A percentile compares a stretch with the other conserved stretches of the same genome.
Evolutionary conservation across 2,888 invertebrate species (phyloP).

Genomic region (Aelia acuminata): DNA sequence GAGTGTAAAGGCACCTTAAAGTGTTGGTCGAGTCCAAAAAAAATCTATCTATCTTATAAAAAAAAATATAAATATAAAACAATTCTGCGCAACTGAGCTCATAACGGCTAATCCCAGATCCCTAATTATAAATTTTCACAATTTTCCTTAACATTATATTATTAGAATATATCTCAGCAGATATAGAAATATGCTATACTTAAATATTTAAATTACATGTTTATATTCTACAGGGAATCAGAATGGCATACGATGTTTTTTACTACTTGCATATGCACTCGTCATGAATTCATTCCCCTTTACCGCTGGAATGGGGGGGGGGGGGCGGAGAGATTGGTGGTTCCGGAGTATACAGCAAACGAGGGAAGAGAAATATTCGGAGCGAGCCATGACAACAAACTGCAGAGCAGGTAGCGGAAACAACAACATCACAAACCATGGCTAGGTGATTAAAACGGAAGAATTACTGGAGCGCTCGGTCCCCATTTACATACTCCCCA

Average conservation of each 20-base stretch:
- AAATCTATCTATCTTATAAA: too few relatives aligned
- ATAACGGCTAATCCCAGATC: too few relatives aligned
- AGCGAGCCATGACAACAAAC: not conserved
- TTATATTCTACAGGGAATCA: too few relatives aligned
- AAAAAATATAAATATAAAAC: too few relatives aligned
- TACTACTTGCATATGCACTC: not conserved
- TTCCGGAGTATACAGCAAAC: not conserved
- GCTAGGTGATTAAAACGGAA: conserved; percentile 28
- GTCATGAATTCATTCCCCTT: not conserved
- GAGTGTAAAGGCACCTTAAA: too few relatives aligned
- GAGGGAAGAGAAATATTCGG: not conserved
- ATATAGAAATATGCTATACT: too few relatives aligned
- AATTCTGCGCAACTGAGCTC: too few relatives aligned
- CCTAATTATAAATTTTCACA: too few relatives aligned
- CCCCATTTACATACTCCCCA: not conserved
- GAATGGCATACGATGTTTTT: not conserved
- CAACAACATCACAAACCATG: not conserved
- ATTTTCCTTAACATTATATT: too few relatives aligned
- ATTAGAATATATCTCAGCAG: too few relatives aligned
- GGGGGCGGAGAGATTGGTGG: not conserved
- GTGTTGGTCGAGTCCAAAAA: too few relatives aligned
- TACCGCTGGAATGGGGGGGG: not conserved
- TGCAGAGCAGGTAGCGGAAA: not conserved
- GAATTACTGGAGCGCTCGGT: not conserved
- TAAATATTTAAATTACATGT: too few relatives aligned